Evolutionary conservation across 2,113 vertebrate genomes (phyloP).

Genomic region (Elaphurus davidianus): DNA sequence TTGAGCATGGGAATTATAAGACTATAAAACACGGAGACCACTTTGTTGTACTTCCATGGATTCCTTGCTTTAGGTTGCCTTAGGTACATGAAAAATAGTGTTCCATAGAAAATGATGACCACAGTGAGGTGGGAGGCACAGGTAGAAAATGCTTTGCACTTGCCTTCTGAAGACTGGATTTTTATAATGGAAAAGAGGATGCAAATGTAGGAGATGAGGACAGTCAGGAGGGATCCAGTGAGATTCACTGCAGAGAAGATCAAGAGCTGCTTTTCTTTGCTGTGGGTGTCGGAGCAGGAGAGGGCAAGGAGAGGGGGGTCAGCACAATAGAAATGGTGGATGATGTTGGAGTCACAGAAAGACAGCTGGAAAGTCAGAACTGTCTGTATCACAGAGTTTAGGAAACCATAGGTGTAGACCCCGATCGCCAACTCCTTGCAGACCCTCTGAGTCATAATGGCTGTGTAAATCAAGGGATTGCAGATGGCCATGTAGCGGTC

Average conservation of each 20-base stretch:
- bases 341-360: conserved; percentile 65
- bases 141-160: conserved; percentile 71
- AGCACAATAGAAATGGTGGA: conserved; percentile 73
- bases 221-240: conserved; percentile 54
- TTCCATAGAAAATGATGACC: conserved; percentile 72
- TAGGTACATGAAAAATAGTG: conserved; percentile 67
- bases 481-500: conserved; percentile 75
- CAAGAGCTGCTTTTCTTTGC: conserved; percentile 62
- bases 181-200: conserved; percentile 62
- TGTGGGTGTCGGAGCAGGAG: conserved; percentile 66
- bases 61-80: conserved; percentile 16
- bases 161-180: conserved; percentile 60
- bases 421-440: conserved; percentile 63
- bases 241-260: conserved; percentile 67
- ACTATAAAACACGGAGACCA: conserved; percentile 72
- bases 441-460: conserved; percentile 67
- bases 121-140: conserved; percentile 72
- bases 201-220: conserved; percentile 68
- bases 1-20: conserved; percentile 74
- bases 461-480: conserved; percentile 68
- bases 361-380: conserved; percentile 68
- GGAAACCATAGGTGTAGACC: conserved; percentile 65
- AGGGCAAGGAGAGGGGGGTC: conserved; percentile 68
- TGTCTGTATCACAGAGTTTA: conserved; percentile 68
- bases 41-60: conserved; percentile 57